Evolutionary conservation across 2,888 invertebrate genomes (phyloP).

Genomic region (Drosophila rellima): DNA sequence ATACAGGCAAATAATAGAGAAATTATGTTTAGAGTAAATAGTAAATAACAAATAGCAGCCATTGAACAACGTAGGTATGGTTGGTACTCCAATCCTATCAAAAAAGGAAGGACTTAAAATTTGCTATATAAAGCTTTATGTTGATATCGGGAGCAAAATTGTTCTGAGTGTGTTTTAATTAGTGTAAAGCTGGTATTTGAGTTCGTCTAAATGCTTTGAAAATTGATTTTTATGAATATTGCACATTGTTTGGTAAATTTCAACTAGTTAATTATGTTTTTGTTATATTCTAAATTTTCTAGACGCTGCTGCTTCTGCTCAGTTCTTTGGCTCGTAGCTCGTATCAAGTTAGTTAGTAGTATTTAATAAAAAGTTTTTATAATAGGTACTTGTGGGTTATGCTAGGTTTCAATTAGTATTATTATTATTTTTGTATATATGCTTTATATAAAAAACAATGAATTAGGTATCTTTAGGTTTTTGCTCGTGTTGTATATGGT

Average conservation of each 20-base stretch:
- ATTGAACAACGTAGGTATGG: conserved; percentile 55
- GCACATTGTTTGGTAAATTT: conserved; percentile 38
- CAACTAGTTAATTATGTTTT: conserved; percentile 40
- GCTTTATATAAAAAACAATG: conserved; percentile 66
- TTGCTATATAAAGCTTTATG: conserved; percentile 24
- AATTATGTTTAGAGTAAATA: conserved; percentile 47
- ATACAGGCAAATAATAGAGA: conserved; percentile 10
- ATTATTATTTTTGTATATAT: conserved; percentile 31
- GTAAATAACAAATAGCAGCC: conserved; percentile 67
- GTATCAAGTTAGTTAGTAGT: conserved; percentile 71
- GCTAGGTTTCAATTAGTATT: conserved; percentile 69
- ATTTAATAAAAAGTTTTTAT: conserved; percentile 76
- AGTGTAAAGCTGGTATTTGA: conserved; percentile 24
- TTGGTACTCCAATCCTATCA: conserved; percentile 51
- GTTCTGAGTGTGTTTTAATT: conserved; percentile 15
- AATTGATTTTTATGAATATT: conserved; percentile 34
- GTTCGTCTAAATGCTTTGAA: conserved; percentile 31
- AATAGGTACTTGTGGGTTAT: conserved; percentile 78
- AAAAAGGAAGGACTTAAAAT: conserved; percentile 38
- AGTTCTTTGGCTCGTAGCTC: conserved; percentile 80
- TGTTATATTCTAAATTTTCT: conserved; percentile 50
- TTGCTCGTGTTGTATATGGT: conserved; percentile 31
- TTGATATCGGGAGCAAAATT: conserved; percentile 23
- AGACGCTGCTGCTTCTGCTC: conserved; percentile 66
- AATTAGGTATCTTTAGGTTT: conserved; percentile 24